phyloP scores from a whole-genome alignment of 92 coral and sea anemone species.

The Palythoa caribaeorum region DNA sequence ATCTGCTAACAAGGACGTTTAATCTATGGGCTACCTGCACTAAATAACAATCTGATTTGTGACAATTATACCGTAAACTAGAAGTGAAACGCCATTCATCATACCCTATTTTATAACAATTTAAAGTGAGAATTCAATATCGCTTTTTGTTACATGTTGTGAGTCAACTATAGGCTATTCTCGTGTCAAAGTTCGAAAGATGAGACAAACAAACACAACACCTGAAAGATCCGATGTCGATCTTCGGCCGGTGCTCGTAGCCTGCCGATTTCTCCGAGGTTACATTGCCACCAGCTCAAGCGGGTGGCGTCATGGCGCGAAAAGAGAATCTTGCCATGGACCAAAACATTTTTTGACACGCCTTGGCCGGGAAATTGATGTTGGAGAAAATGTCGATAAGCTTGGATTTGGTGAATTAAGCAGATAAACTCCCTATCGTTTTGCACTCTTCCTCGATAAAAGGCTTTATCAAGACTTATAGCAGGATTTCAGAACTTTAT shows the following conservation, averaged over 20 bases:
- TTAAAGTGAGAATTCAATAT: no score
- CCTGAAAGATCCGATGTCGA: not conserved
- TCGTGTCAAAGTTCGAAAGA: no score
- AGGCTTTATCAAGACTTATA: not conserved
- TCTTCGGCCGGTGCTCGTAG: not conserved
- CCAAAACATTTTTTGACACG: constrained; percentile 45
- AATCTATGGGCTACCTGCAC: no score
- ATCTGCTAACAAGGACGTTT: no score
- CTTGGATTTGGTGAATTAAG: not conserved
- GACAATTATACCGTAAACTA: no score
- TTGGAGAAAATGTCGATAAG: constrained; percentile 11
- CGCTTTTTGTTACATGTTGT: no score
- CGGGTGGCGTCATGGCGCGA: constrained; percentile 56
- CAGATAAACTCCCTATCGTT: not conserved
- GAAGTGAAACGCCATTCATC: no score
- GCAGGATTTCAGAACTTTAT: not conserved
- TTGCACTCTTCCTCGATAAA: not conserved
- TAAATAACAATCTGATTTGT: no score
- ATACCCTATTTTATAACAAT: no score
- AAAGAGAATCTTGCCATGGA: constrained; percentile 30
- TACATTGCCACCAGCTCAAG: constrained; percentile 28
- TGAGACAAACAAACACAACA: not conserved
- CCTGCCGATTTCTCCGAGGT: not conserved
- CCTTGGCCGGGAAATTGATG: constrained; percentile 8
- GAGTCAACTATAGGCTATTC: not conserved